Conservation (phyloP, 2,113 vertebrate species). For the Peromyscus polionotus region DNA sequence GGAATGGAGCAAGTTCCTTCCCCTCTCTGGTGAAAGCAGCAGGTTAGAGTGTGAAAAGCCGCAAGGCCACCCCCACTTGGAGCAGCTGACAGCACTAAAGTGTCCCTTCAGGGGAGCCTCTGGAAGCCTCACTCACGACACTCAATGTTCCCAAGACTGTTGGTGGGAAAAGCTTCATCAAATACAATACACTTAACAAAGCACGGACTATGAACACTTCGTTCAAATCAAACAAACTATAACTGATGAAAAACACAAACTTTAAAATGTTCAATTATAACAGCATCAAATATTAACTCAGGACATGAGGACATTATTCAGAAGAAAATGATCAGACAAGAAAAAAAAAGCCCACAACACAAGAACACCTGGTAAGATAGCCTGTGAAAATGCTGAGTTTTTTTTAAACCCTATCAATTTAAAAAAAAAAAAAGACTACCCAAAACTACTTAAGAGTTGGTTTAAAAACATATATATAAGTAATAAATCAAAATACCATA, state of each 20-base stretch:
- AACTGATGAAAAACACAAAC: constrained; percentile 42
- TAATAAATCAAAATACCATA: constrained; percentile 40
- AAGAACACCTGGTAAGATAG: constrained; percentile 37
- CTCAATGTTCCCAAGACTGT: not conserved
- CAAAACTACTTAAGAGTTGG: not conserved
- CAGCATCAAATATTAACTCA: constrained; percentile 36
- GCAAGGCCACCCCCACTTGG: not conserved
- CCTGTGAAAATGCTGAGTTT: not conserved
- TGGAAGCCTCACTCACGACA: not conserved
- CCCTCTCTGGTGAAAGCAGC: not conserved
- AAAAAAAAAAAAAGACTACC: not conserved
- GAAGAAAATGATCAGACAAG: constrained; percentile 41
- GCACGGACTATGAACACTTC: constrained; percentile 25
- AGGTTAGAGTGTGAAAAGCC: not conserved
- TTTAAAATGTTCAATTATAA: constrained; percentile 47
- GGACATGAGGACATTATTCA: constrained; percentile 34
- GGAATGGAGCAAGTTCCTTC: not conserved
- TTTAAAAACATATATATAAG: constrained; percentile 13
- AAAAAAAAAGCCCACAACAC: not conserved
- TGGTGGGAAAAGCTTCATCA: not conserved
- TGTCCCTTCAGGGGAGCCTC: not conserved
- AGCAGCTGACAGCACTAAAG: constrained; percentile 28
- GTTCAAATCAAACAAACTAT: constrained; percentile 65
- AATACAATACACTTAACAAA: constrained; percentile 49
- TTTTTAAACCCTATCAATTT: constrained; percentile 45